These are phyloP conservation scores for Melangyna quadrimaculata DNA, from an alignment of 2,888 invertebrate genomes.

Conservation along the genomic window DNA sequence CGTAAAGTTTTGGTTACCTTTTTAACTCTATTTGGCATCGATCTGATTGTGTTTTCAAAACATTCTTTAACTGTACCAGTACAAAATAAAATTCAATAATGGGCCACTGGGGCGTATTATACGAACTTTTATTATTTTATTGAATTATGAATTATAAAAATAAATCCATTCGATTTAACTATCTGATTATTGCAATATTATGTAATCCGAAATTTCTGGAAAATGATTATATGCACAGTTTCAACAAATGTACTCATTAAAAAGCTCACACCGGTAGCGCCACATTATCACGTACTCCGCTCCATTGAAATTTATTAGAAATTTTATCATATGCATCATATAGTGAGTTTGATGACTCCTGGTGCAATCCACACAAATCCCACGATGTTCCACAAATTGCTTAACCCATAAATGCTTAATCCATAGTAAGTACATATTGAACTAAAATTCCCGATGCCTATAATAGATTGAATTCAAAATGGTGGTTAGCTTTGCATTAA, in stretches of 20 bases:
- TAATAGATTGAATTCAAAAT: conserved; percentile 26
- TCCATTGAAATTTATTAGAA: neutral
- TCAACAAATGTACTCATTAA: neutral
- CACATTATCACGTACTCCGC: neutral
- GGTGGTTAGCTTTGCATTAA: conserved; percentile 8
- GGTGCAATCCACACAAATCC: neutral
- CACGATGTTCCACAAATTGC: neutral
- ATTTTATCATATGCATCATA: conserved; percentile 7
- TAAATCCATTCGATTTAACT: neutral
- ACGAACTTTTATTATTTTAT: no score
- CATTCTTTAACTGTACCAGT: no score
- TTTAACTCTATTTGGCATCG: no score
- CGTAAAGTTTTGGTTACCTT: no score
- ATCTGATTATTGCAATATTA: neutral
- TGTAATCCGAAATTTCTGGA: neutral
- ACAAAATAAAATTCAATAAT: no score
- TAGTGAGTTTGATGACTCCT: conserved; percentile 3
- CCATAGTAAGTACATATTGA: neutral
- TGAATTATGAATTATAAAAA: no score
- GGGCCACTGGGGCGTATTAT: no score
- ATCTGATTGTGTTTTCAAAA: no score
- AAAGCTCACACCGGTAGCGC: neutral
- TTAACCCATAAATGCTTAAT: conserved; percentile 30
- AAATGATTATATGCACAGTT: neutral
- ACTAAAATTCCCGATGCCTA: conserved; percentile 13